Base-by-base conservation (phyloP, 2,888 invertebrate genomes). In the Dyspetes luteomarginatus region DNA sequence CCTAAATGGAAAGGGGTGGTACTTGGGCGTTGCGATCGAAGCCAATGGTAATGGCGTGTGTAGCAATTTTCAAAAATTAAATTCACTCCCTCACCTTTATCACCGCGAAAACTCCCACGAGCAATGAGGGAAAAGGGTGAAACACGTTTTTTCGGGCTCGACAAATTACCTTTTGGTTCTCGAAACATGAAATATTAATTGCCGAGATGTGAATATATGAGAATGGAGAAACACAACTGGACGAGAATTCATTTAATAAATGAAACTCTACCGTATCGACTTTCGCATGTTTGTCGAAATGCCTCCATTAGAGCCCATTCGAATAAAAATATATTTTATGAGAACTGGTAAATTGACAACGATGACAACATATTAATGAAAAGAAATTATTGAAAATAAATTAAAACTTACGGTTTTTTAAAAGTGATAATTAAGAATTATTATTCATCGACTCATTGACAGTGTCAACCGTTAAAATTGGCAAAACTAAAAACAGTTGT, bases 41-140 rank as follows among this genome's bases (percentile, higher is more conserved):
- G 24, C 62, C 28, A 36, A 12, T 36, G 28, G n/a, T n/a, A n/a
- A 12, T 24, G 30, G 9, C 50, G 72, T 52, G 28, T 73, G 41
- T 5, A n/a, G 28, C 68, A 58, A 69, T 73, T 56, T 65, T 22
- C 30, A 64, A 48, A 73, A 77, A 81, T 77, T 56, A 55, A 68
- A 76, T 76, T 36, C 17, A 24, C 45, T 56, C 43, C 17, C 36
- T 12, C 36, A 36, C 36, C 1, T 36, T 36, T 12, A 4, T 22
- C 30, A 7, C 5, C 41, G 9, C 36, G 3, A 19, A 45, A 55
- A 55, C 55, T 30, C 45, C n/a, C 43, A 22, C 24, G 15, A 17
- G 28, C 17, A 36, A 4, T 5, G 48, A 0, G 48, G 19, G 48
- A 5, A 19, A n/a, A 28, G 9, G 30, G 48, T 48, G 22, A 52